Base-by-base conservation (phyloP, 2,888 invertebrate species). In the Girardia tigrina region DNA sequence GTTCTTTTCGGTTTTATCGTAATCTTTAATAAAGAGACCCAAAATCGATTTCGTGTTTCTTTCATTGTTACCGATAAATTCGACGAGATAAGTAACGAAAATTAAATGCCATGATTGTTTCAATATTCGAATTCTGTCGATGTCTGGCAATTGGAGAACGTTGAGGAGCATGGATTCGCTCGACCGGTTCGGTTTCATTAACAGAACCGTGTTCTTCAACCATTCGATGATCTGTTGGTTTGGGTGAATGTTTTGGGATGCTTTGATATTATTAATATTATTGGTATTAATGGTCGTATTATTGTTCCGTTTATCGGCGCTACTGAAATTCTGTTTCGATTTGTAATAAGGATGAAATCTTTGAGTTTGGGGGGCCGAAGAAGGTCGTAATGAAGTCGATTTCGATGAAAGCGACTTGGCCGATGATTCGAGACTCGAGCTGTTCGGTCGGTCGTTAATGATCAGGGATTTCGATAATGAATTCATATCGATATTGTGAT, bases 51-150 rank as follows among this genome's bases (percentile, higher is more conserved):
- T n/a, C 6, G 23, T 56, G n/a, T n/a, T n/a, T 56, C 23, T 56
- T 23, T 56, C 56, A 2, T n/a, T 12, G 6, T 4, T 56, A 12
- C n/a, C n/a, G 23, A n/a, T 56, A 16, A 8, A 56, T 16, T 56
- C 56, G n/a, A n/a, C 23, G 2, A 56, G 23, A 56, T 56, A 12
- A 6, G 56, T 56, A 2, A 56, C 23, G n/a, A n/a, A 56, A 4
- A 56, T n/a, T 56, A 56, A 56, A 56, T 56, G 56, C 56, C 56
- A 56, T 56, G n/a, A 56, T 56, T 56, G 56, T 56, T 56, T 56
- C n/a, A 56, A n/a, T 20, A 56, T 56, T n/a, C 56, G 8, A 20
- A 56, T 56, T 56, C n/a, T n/a, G n/a, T 56, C 56, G n/a, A n/a
- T 56, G 56, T 4, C n/a, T 12, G 56, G 56, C 56, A 56, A 56